Percentiles rank a stretch among this genome's conserved stretches.
Evolutionary conservation across 2,797 vertebrate species (phyloP).

Genomic region (Scyliorhinus canicula): DNA sequence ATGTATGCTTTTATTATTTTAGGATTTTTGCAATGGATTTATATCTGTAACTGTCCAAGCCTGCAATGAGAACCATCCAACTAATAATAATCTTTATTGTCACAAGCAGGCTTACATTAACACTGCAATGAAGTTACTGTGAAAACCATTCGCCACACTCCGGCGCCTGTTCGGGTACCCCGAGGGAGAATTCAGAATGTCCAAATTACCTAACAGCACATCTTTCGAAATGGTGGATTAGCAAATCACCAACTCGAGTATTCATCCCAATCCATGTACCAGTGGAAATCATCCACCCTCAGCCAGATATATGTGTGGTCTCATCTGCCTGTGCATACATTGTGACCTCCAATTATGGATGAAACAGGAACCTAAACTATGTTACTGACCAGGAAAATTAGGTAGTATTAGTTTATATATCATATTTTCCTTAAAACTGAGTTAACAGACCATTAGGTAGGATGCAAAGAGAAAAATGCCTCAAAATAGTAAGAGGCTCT

Average conservation of each 20-base stretch:
- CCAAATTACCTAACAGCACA: too few relatives aligned
- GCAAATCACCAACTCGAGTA: too few relatives aligned
- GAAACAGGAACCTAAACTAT: not conserved
- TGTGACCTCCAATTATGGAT: not conserved
- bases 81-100: too few relatives aligned
- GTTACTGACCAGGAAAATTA: not conserved
- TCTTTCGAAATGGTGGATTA: not conserved
- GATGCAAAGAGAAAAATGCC: too few relatives aligned
- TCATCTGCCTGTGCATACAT: not conserved
- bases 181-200: too few relatives aligned
- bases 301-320: not conserved
- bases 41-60: too few relatives aligned
- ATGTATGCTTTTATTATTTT: not conserved
- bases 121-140: too few relatives aligned
- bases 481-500: not conserved
- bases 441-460: not conserved
- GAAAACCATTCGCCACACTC: too few relatives aligned
- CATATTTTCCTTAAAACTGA: not conserved
- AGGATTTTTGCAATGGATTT: not conserved
- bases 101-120: too few relatives aligned
- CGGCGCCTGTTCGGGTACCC: too few relatives aligned
- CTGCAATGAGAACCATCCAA: not conserved
- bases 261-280: not conserved
- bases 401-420: not conserved
- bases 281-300: not conserved